These are phyloP conservation scores for Esperia sulphurella DNA, from an alignment of 2,888 invertebrate genomes.

Conservation along the genomic window DNA sequence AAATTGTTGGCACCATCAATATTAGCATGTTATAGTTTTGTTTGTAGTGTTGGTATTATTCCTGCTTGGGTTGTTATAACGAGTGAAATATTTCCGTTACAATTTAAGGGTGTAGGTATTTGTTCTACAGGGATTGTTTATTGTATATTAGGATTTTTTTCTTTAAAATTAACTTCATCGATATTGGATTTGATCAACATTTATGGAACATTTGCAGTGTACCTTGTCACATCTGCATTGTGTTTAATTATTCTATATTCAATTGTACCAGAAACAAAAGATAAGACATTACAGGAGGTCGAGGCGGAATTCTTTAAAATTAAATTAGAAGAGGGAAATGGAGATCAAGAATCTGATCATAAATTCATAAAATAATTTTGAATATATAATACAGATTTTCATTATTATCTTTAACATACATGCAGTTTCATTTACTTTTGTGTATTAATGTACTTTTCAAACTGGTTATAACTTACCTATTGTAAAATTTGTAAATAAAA, in stretches of 20 bases:
- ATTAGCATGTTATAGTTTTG: not conserved
- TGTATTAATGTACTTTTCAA: too few relatives aligned
- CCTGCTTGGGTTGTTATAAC: not conserved
- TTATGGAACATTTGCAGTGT: constrained; percentile 6
- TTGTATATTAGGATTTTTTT: not conserved
- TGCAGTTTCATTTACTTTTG: too few relatives aligned
- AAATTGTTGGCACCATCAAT: not conserved
- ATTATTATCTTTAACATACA: too few relatives aligned
- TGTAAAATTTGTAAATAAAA: too few relatives aligned
- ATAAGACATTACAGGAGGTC: constrained; percentile 13
- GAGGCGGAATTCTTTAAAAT: constrained; percentile 5
- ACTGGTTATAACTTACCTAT: too few relatives aligned
- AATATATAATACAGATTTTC: too few relatives aligned
- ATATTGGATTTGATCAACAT: not conserved
- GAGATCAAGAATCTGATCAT: not conserved
- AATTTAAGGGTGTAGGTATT: constrained; percentile 1
- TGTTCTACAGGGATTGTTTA: not conserved
- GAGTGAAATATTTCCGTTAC: constrained; percentile 5
- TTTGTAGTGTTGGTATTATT: not conserved
- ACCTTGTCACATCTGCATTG: not conserved
- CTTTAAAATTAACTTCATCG: not conserved
- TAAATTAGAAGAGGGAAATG: not conserved
- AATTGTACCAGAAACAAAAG: constrained; percentile 4
- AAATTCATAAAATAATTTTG: not conserved
- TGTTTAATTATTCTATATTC: not conserved